Percentiles rank a stretch among this genome's conserved stretches.
Evolutionary conservation across 1,140 invertebrate genomes (phyloP).

Genomic region (Condylostylus longicornis): DNA sequence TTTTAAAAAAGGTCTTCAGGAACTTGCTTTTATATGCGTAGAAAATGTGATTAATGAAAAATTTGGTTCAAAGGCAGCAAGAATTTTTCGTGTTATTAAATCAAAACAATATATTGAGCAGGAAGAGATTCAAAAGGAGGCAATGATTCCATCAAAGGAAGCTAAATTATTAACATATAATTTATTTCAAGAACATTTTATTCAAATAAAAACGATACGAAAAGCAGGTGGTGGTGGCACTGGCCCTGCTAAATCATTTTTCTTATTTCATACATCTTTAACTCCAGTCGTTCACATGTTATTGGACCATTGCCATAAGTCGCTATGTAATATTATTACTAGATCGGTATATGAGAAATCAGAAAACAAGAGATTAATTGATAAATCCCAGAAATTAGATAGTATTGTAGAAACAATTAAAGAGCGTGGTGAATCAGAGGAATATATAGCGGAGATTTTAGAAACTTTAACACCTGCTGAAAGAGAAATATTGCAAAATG

Average conservation of each 20-base stretch:
- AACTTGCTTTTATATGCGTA: conserved; percentile 50
- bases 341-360: conserved; percentile 44
- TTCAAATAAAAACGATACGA: conserved; percentile 36
- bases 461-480: conserved; percentile 67
- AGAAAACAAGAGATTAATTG: conserved; percentile 58
- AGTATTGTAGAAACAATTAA: conserved; percentile 60
- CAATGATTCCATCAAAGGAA: conserved; percentile 80
- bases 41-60: conserved; percentile 65
- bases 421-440: conserved; percentile 52
- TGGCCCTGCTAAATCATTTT: conserved; percentile 49
- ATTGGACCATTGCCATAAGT: conserved; percentile 59
- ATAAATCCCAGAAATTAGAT: conserved; percentile 71
- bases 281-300: conserved; percentile 53
- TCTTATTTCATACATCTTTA: conserved; percentile 47
- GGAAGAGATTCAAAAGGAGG: conserved; percentile 72
- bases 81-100: conserved; percentile 72
- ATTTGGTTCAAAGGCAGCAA: conserved; percentile 68
- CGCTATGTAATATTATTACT: conserved; percentile 53
- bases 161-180: conserved; percentile 69
- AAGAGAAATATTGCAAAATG: conserved; percentile 46
- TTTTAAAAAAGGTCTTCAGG: conserved; percentile 43
- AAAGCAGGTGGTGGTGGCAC: conserved; percentile 33
- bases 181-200: conserved; percentile 66
- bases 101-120: conserved; percentile 68
- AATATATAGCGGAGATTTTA: conserved; percentile 63